Evolutionary conservation across 2,113 vertebrate species (phyloP).

Genomic region (Burhinus bistriatus): DNA sequence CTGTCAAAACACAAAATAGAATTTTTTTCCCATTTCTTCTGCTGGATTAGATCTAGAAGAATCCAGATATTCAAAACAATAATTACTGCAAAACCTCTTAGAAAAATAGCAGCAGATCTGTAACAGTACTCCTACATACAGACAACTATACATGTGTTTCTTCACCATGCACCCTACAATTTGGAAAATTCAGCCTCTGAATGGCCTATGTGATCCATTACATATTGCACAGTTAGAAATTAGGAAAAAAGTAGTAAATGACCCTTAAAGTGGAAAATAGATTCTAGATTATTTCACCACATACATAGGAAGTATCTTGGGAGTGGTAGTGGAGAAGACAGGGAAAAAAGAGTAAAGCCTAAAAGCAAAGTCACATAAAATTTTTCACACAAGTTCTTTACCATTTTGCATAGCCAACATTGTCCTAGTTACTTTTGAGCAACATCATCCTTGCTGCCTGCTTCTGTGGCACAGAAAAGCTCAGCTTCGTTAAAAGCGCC

Average conservation of each 20-base stretch:
- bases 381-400: background rate
- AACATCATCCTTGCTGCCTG: background rate
- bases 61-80: background rate
- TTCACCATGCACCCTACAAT: background rate
- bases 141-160: background rate
- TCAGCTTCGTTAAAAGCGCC: background rate
- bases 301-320: background rate
- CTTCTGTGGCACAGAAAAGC: background rate
- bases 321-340: background rate
- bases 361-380: background rate
- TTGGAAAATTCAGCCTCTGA: background rate
- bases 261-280: background rate
- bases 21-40: background rate
- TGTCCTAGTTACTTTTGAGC: background rate
- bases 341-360: background rate
- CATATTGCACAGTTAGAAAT: background rate
- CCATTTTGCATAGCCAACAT: background rate
- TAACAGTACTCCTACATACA: background rate
- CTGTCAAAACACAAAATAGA: constrained; percentile 64
- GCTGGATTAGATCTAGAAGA: background rate
- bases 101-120: background rate
- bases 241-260: background rate
- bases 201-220: background rate
- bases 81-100: fast-evolving
- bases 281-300: background rate